Evolutionary conservation across 1,140 invertebrate genomes (phyloP).

Genomic region (Yoshiicerus persimilis): DNA sequence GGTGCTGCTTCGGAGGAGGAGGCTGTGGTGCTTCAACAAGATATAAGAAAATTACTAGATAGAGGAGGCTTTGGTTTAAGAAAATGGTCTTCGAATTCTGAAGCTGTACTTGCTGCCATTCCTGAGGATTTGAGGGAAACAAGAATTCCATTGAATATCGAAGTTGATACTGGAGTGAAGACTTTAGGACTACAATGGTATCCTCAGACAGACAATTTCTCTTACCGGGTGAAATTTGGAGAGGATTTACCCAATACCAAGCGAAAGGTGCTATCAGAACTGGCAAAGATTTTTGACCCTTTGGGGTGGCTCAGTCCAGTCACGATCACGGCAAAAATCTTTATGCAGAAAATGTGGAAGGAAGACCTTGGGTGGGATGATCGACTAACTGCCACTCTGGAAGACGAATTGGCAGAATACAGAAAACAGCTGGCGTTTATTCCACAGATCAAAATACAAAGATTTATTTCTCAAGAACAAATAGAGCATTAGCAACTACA

Average conservation of each 20-base stretch:
- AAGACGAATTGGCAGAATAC: slow-evolving; percentile 45
- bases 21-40: slow-evolving; percentile 45
- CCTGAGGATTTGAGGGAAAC: slow-evolving; percentile 9
- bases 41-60: slow-evolving; percentile 40
- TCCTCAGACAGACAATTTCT: slow-evolving; percentile 44
- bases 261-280: slow-evolving; percentile 20
- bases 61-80: slow-evolving; percentile 51
- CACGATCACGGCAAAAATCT: slow-evolving; percentile 49
- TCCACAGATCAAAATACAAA: neutral
- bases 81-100: slow-evolving; percentile 52
- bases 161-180: slow-evolving; percentile 46
- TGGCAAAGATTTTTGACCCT: slow-evolving; percentile 31
- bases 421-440: neutral
- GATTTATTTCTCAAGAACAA: neutral
- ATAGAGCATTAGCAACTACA: neutral
- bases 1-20: slow-evolving; percentile 50
- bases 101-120: slow-evolving; percentile 3
- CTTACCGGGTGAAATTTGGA: slow-evolving; percentile 48
- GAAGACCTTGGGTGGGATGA: slow-evolving; percentile 53
- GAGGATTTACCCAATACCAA: slow-evolving; percentile 20
- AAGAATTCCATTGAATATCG: too few species aligned
- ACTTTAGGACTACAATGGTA: slow-evolving; percentile 52
- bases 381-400: slow-evolving; percentile 39
- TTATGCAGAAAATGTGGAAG: slow-evolving; percentile 52
- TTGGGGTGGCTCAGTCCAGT: slow-evolving; percentile 39